phyloP scores from a whole-genome alignment of 2,113 vertebrate genomes.

The Periophthalmodon schlosseri region DNA sequence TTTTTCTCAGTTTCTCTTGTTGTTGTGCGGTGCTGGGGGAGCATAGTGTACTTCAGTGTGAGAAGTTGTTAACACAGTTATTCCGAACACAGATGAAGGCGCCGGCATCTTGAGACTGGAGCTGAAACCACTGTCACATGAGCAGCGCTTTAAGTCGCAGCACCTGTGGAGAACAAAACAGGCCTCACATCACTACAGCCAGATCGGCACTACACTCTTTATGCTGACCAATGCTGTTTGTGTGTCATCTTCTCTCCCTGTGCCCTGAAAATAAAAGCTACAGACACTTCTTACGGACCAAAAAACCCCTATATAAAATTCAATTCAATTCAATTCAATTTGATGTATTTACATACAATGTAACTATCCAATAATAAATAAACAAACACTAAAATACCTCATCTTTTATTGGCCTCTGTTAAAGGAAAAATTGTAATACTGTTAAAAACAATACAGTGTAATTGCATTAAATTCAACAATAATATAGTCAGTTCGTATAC shows the following conservation, averaged over 20 bases:
- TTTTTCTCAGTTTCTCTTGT: slow-evolving; percentile 22
- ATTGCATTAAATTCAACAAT: too few species aligned
- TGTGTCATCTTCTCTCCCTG: background rate
- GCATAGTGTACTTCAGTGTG: slow-evolving; percentile 39
- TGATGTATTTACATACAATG: background rate
- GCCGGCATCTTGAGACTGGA: slow-evolving; percentile 45
- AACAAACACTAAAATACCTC: too few species aligned
- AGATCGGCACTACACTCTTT: slow-evolving; percentile 66
- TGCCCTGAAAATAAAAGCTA: background rate
- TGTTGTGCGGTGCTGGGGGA: slow-evolving; percentile 35
- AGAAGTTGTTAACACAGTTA: slow-evolving; percentile 72
- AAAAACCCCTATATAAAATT: too few species aligned
- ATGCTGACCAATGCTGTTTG: slow-evolving; percentile 53
- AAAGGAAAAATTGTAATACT: background rate
- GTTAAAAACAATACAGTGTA: too few species aligned
- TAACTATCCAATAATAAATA: too few species aligned
- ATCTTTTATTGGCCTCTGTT: background rate
- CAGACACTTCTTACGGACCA: too few species aligned
- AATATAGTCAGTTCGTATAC: too few species aligned
- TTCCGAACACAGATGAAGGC: slow-evolving; percentile 68
- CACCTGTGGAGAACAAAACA: slow-evolving; percentile 69
- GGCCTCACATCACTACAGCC: slow-evolving; percentile 35
- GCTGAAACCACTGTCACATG: slow-evolving; percentile 54
- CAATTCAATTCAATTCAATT: too few species aligned
- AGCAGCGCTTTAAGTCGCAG: slow-evolving; percentile 56